Evolutionary conservation across 2,888 invertebrate genomes (phyloP), one percentile per base, ranked within the genome.

Genomic region (Microplitis manilae): DNA sequence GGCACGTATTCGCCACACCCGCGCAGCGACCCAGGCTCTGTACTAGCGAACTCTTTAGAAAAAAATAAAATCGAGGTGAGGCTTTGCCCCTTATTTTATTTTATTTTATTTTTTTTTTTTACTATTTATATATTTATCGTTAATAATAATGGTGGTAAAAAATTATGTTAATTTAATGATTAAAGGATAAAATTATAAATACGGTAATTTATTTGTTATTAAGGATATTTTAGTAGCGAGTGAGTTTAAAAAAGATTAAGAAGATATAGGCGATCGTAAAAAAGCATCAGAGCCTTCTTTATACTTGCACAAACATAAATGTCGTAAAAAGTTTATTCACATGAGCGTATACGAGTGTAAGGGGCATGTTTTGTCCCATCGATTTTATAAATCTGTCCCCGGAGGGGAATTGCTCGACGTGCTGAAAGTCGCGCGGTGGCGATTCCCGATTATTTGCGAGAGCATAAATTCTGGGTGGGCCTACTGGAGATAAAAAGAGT

Each of bases 1-100:
- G 86, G 89, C 89, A 88, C 89, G 89, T 89, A 89, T 88, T 89
- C 87, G 89, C 89, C 89, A 89, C 89, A 89, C 89, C 89, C 89
- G 89, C 89, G 85, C 88, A 88, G 38, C 62, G 62, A 69, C 67
- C 39, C 60, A 60, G 40, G 75, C 65, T 30, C 65, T 67, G 50
- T 50, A 50, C 50, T 50, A 50, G 50, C 50, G 2, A 50, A 50
- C 50, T 8, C 50, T 50, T 50, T 50, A 13, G 5, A 50, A 50
- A 50, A 50, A 13, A 50, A 50, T 13, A 50, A 50, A 50, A 13
- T 13, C 50, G 50, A 50, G 50, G 50, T 50, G 13, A 17, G 65
- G 38, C 20, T 4, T 6, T 17, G 50, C 4, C 13, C 60, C 13
- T 60, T 60, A 60, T 65, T 30, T 17, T 65, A 15, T 17, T 8